Percentiles rank a stretch among this genome's conserved stretches.
These are phyloP conservation scores for Poecilia velifera DNA, from an alignment of 2,797 vertebrate genomes.

Conservation along the genomic window DNA sequence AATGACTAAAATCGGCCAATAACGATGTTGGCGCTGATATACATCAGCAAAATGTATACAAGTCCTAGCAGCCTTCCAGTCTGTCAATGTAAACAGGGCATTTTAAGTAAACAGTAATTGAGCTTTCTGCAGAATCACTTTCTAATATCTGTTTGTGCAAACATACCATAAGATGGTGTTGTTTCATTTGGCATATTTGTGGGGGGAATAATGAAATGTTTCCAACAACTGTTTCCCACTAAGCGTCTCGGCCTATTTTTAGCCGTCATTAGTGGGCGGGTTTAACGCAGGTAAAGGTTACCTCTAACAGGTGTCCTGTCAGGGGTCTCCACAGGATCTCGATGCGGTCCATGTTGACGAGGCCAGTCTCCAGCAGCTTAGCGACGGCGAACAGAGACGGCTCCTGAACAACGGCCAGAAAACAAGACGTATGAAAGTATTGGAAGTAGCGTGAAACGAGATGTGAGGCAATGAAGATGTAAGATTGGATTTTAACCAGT, in stretches of 20 bases:
- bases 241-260: background rate
- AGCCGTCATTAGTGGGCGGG: background rate
- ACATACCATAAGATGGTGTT: background rate
- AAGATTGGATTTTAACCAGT: background rate
- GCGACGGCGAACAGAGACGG: constrained; percentile 98
- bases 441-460: background rate
- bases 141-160: background rate
- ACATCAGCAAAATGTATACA: background rate
- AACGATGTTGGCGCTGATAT: background rate
- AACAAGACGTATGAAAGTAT: background rate
- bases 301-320: constrained; percentile 96
- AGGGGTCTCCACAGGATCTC: constrained; percentile 98
- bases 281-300: constrained; percentile 65
- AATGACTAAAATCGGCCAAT: background rate
- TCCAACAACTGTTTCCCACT: background rate
- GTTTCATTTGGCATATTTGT: background rate
- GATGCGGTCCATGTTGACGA: constrained; percentile 98
- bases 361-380: constrained; percentile 95
- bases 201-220: background rate
- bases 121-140: background rate
- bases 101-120: background rate
- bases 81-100: background rate
- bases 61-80: background rate
- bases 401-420: constrained; percentile 79
- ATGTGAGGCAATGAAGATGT: background rate